Evolutionary conservation across 2,113 vertebrate genomes (phyloP).

Genomic region (Edolisoma coerulescens): DNA sequence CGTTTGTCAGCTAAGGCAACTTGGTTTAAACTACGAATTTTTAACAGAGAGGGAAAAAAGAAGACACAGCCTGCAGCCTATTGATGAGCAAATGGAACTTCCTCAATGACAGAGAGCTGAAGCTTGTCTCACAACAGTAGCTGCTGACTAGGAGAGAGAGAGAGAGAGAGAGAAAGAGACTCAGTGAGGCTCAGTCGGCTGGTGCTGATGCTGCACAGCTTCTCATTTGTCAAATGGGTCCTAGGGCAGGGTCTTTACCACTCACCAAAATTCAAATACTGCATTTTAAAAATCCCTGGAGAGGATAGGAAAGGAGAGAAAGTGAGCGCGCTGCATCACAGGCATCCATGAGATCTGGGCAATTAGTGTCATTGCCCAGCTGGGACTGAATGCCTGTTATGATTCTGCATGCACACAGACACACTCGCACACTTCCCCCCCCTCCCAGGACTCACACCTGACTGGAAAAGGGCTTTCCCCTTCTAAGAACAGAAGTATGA

Average conservation of each 20-base stretch:
- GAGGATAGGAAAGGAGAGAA: slow-evolving; percentile 58
- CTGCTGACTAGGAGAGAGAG: slow-evolving; percentile 68
- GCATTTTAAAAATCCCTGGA: slow-evolving; percentile 78
- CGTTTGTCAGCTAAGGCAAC: slow-evolving; percentile 70
- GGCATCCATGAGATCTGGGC: slow-evolving; percentile 67
- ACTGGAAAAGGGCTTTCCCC: slow-evolving; percentile 52
- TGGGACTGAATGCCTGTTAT: slow-evolving; percentile 63
- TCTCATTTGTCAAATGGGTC: slow-evolving; percentile 85
- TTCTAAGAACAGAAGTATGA: not conserved
- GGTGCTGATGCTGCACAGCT: slow-evolving; percentile 71
- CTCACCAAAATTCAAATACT: slow-evolving; percentile 82
- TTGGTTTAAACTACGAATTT: slow-evolving; percentile 44
- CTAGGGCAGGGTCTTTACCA: slow-evolving; percentile 76
- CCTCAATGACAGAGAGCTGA: slow-evolving; percentile 73
- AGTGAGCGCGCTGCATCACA: slow-evolving; percentile 60
- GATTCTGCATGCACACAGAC: slow-evolving; percentile 30
- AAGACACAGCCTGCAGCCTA: slow-evolving; percentile 67
- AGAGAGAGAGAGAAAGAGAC: slow-evolving; percentile 64
- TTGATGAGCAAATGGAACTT: slow-evolving; percentile 74
- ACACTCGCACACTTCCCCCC: not conserved
- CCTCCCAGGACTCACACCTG: slow-evolving; percentile 32
- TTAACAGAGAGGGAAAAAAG: slow-evolving; percentile 11
- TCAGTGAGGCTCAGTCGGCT: slow-evolving; percentile 70
- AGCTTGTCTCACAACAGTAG: slow-evolving; percentile 69
- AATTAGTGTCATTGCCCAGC: slow-evolving; percentile 72